These are phyloP conservation scores for Enteromius paludinosus DNA, from an alignment of 2,797 vertebrate genomes.

Conservation along the genomic window DNA sequence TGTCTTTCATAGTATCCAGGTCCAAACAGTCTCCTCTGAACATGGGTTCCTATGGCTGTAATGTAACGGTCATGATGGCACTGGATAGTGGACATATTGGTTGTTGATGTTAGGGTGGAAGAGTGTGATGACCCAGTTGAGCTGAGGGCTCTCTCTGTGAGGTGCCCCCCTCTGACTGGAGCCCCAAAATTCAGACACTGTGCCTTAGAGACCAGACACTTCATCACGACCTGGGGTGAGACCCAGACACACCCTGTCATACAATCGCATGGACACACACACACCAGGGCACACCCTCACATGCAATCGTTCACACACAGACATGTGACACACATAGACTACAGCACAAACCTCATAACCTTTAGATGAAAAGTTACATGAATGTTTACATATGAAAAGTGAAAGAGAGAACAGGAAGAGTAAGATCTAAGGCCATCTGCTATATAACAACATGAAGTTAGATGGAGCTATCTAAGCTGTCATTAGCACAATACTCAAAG, in stretches of 20 bases:
- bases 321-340: constrained; percentile 37
- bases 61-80: constrained; percentile 28
- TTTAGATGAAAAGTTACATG: constrained; percentile 12
- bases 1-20: constrained; percentile 58
- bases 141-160: constrained; percentile 31
- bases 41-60: constrained; percentile 32
- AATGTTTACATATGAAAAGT: neutral
- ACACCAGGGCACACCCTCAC: constrained; percentile 53
- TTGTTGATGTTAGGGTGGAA: constrained; percentile 13
- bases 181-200: constrained; percentile 57
- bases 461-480: constrained; percentile 40
- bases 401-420: neutral
- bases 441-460: constrained; percentile 47
- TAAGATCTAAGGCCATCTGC: constrained; percentile 47
- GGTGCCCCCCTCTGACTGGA: constrained; percentile 29
- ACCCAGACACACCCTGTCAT: constrained; percentile 61
- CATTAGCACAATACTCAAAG: neutral
- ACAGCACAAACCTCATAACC: neutral
- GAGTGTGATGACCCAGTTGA: constrained; percentile 48
- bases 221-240: constrained; percentile 57
- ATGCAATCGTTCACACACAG: constrained; percentile 58
- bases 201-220: constrained; percentile 63
- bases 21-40: constrained; percentile 41
- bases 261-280: constrained; percentile 61
- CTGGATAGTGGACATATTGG: constrained; percentile 16